Percentiles rank a stretch among this genome's conserved stretches.
Conservation (phyloP, 2,113 vertebrate species). For the Cynocephalus volans region DNA sequence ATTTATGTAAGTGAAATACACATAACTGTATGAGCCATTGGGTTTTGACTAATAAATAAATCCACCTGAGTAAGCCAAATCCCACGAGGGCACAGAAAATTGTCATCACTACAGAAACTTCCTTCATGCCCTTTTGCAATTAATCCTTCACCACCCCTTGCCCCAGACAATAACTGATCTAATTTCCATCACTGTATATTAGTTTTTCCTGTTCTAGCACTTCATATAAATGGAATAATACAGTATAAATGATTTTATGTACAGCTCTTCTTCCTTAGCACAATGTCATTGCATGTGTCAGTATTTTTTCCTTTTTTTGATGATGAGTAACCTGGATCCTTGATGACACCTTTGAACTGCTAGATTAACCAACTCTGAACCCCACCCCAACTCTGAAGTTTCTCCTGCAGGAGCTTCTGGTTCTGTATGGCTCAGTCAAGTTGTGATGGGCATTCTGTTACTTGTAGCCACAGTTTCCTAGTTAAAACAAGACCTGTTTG, state of each 20-base stretch:
- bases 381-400: too few relatives aligned
- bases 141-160: not conserved
- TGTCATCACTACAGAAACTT: not conserved
- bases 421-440: not conserved
- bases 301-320: not conserved
- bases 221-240: not conserved
- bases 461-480: not conserved
- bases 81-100: not conserved
- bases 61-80: not conserved
- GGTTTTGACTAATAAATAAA: not conserved
- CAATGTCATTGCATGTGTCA: not conserved
- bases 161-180: not conserved
- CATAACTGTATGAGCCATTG: not conserved
- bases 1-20: not conserved
- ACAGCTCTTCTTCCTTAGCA: not conserved
- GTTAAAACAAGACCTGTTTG: not conserved
- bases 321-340: not conserved
- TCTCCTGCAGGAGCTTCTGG: not conserved
- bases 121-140: not conserved
- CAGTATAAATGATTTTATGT: not conserved
- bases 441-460: not conserved
- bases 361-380: not conserved
- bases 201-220: not conserved
- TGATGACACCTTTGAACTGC: not conserved
- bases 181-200: not conserved